Percentiles rank a stretch among this genome's conserved stretches.
Conservation (phyloP, 2,797 vertebrate genomes). For the Hypotaenidia philippensis region DNA sequence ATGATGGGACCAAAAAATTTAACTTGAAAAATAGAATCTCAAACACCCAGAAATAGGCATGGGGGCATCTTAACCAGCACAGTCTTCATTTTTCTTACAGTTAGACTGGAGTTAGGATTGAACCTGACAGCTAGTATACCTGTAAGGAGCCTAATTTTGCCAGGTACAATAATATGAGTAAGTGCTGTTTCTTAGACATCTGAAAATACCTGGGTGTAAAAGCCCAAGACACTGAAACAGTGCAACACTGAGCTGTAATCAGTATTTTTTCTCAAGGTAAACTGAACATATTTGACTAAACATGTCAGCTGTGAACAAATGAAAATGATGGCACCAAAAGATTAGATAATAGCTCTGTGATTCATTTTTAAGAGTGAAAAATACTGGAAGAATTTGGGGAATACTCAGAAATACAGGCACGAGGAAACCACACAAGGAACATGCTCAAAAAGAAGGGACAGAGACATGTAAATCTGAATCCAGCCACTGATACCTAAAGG, state of each 20-base stretch:
- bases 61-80: not conserved
- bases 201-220: not conserved
- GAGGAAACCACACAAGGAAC: not conserved
- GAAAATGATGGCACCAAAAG: not conserved
- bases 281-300: not conserved
- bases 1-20: not conserved
- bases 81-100: not conserved
- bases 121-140: not conserved
- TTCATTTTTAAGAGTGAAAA: slow-evolving; percentile 20
- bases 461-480: not conserved
- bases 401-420: not conserved
- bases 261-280: not conserved
- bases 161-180: not conserved
- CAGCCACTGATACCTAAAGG: not conserved
- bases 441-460: not conserved
- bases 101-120: not conserved
- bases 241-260: not conserved
- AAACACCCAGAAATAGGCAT: not conserved
- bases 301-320: not conserved
- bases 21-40: not conserved
- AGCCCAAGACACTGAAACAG: not conserved
- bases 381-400: not conserved
- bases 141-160: not conserved
- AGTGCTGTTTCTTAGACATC: not conserved
- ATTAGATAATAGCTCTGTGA: not conserved